Base-by-base conservation (phyloP, 1,140 invertebrate genomes). In the Pachypeltis micranthus region DNA sequence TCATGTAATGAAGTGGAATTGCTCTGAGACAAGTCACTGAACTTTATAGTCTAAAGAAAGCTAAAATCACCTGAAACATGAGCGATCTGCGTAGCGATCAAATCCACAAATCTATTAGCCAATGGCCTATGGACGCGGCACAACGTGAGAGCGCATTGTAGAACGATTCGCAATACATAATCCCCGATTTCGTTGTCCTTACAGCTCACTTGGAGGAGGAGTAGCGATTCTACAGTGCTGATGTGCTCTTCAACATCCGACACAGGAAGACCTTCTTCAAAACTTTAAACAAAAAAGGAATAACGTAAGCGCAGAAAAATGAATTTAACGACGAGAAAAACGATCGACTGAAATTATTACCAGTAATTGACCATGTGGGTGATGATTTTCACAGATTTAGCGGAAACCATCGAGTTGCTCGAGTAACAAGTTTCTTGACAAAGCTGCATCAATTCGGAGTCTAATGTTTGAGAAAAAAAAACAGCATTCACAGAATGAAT, bases 131-230 rank as follows among this genome's bases (percentile, higher is more conserved):
- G 79, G 1, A 78, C 77, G 67, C 80, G 74, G 67, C 85, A 85
- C 19, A 88, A 70, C 68, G 81, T 81, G 34, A 91, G 86, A 62
- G 83, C 81, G 71, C 87, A 88, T 23, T 79, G 76, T 14, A 91
- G 69, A 31, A 80, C 82, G 1, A 82, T 75, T 71, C 83, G 82
- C 12, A 87, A 70, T 7, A 63, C 65, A 24, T 44, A 55, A 12
- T 68, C 44, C 12, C 65, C 62, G 27, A 60, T 47, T 19, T 51
- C 59, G 25, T 62, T 57, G n/a, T 63, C 47, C 19, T 63, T 59
- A 24, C 64, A 63, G 23, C 57, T 70, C 26, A 71, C 74, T 1
- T 87, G 73, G 0, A 86, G 72, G n/a, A 88, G 78, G 10, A 89
- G 83, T 21, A 89, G 71, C 2, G 84, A 84, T 72, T 90, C 85